phyloP scores from a whole-genome alignment of 2,113 vertebrate species.

The Takifugu bimaculatus region DNA sequence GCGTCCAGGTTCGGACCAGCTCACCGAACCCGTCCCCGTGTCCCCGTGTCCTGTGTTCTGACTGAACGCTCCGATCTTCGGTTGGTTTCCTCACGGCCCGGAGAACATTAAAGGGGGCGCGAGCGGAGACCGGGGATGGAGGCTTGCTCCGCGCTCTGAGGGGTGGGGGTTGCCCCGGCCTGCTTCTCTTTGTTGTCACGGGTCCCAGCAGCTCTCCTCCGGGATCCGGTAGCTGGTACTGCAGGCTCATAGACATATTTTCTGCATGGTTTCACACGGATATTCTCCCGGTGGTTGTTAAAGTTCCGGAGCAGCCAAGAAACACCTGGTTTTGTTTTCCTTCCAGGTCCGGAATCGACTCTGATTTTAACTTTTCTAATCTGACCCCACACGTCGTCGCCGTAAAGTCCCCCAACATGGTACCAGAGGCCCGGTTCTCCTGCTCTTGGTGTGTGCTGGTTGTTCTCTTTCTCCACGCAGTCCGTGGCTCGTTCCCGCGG shows the following conservation, averaged over 20 bases:
- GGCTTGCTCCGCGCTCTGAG: conserved; percentile 36
- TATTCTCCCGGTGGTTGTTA: background rate
- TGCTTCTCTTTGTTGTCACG: conserved; percentile 50
- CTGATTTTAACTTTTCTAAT: background rate
- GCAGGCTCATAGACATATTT: too few relatives aligned
- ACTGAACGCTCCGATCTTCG: background rate
- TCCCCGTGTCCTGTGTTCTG: too few relatives aligned
- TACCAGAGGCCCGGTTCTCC: conserved; percentile 43
- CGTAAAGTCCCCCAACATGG: conserved; percentile 49
- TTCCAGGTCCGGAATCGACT: background rate
- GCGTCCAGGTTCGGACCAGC: conserved; percentile 28
- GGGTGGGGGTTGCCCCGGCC: conserved; percentile 55
- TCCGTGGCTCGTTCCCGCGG: conserved; percentile 70
- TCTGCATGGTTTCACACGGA: too few relatives aligned
- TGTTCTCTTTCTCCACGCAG: conserved; percentile 61
- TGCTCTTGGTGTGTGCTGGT: conserved; percentile 59
- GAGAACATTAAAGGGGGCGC: conserved; percentile 11
- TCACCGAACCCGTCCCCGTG: conserved; percentile 3
- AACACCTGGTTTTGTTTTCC: too few relatives aligned
- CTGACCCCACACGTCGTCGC: background rate
- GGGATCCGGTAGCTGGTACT: too few relatives aligned
- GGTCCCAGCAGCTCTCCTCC: conserved; percentile 1
- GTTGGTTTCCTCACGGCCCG: conserved; percentile 19
- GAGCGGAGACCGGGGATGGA: conserved; percentile 56
- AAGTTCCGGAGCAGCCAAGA: too few relatives aligned